These are phyloP conservation scores for Acleris cristana DNA, from an alignment of 2,888 invertebrate genomes.

Conservation along the genomic window DNA sequence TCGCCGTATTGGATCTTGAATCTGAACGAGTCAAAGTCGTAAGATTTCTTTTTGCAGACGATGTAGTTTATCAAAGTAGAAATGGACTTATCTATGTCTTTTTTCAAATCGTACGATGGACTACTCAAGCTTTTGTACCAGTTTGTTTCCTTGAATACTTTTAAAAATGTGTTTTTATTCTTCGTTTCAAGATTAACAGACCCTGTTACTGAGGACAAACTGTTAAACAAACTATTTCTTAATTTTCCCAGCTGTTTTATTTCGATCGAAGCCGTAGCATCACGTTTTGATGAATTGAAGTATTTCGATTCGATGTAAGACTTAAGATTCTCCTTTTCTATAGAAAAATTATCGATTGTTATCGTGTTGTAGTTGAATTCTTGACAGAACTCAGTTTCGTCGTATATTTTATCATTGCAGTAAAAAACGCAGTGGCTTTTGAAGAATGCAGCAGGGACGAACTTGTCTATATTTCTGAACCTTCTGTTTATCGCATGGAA, in stretches of 20 bases:
- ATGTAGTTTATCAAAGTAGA: conserved; percentile 57
- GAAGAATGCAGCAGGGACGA: conserved; percentile 48
- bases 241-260: conserved; percentile 50
- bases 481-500: conserved; percentile 47
- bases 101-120: conserved; percentile 36
- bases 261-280: conserved; percentile 46
- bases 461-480: conserved; percentile 41
- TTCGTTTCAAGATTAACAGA: conserved; percentile 42
- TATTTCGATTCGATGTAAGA: conserved; percentile 56
- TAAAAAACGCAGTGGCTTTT: conserved; percentile 48
- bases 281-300: conserved; percentile 42
- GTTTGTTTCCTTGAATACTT: conserved; percentile 43
- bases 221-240: conserved; percentile 43
- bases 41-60: conserved; percentile 52
- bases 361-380: conserved; percentile 52
- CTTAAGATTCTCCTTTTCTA: conserved; percentile 47
- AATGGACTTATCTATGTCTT: conserved; percentile 53
- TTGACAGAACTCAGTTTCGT: conserved; percentile 47
- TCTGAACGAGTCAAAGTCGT: conserved; percentile 52
- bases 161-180: conserved; percentile 46
- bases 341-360: conserved; percentile 47
- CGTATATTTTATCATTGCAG: conserved; percentile 46
- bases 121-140: conserved; percentile 48
- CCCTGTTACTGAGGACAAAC: conserved; percentile 36
- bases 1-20: conserved; percentile 45